Conservation (phyloP, 2,888 invertebrate genomes). For the Halocaridina rubra region DNA sequence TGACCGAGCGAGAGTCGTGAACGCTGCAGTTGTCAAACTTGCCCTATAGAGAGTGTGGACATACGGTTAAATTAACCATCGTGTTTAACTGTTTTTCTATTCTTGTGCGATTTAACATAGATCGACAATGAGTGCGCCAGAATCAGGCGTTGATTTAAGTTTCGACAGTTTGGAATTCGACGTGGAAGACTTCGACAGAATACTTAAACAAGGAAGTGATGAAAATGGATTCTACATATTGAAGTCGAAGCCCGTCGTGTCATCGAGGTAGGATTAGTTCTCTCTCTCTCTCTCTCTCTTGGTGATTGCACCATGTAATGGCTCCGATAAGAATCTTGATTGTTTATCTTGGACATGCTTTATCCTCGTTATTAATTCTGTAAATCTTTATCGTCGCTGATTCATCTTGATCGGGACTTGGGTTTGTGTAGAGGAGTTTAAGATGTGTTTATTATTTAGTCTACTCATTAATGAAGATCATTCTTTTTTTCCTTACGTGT, state of each 20-base stretch:
- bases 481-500: no score
- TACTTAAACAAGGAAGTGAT: constrained; percentile 35
- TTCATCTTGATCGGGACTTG: no score
- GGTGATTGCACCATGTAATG: no score
- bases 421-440: no score
- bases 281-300: neutral
- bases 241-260: constrained; percentile 48
- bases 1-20: no score
- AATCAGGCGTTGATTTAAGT: constrained; percentile 44
- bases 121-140: constrained; percentile 27
- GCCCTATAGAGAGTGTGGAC: neutral
- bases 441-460: no score
- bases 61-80: neutral
- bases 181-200: constrained; percentile 22
- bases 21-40: constrained; percentile 25
- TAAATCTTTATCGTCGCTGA: no score
- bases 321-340: no score
- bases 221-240: constrained; percentile 49
- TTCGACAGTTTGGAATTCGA: constrained; percentile 44
- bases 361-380: no score
- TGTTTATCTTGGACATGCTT: no score
- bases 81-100: neutral
- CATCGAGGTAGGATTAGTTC: constrained; percentile 35
- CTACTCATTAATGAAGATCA: no score
- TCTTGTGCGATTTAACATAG: neutral